phyloP scores from a whole-genome alignment of 2,113 vertebrate genomes.

The Hippocampus comes region DNA sequence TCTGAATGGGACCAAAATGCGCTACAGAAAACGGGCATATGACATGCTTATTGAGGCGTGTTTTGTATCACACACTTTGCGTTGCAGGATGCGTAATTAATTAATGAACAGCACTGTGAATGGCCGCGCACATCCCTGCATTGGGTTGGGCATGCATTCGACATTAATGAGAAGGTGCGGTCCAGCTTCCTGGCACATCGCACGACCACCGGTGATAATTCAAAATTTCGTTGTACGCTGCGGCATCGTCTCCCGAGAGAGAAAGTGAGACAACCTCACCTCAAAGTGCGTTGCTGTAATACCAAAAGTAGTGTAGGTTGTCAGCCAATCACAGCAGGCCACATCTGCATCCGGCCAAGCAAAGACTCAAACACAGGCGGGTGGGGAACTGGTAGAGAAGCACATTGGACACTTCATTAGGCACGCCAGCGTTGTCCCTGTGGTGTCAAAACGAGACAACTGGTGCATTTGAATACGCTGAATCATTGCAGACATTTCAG shows the following conservation, averaged over 20 bases:
- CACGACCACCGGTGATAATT: slow-evolving; percentile 21
- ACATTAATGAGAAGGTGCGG: slow-evolving; percentile 32
- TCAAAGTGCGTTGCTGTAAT: not conserved
- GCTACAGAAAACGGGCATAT: too few relatives aligned
- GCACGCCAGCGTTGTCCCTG: not conserved
- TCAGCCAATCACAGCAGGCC: slow-evolving; percentile 9
- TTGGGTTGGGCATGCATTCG: slow-evolving; percentile 28
- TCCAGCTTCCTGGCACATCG: slow-evolving; percentile 12
- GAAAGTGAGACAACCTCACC: not conserved
- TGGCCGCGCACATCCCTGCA: slow-evolving; percentile 9
- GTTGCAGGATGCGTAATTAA: slow-evolving; percentile 6
- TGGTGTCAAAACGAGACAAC: not conserved
- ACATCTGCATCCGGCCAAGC: slow-evolving; percentile 5
- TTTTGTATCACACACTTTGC: too few relatives aligned
- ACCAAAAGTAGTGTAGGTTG: not conserved
- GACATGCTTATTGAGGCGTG: too few relatives aligned
- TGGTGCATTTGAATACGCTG: slow-evolving; percentile 6
- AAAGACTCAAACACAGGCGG: too few relatives aligned
- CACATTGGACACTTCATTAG: not conserved
- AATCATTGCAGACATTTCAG: slow-evolving; percentile 9
- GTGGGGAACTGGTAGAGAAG: not conserved
- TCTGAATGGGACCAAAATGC: too few relatives aligned
- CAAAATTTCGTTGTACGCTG: not conserved
- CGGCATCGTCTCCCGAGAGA: not conserved
- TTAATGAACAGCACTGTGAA: slow-evolving; percentile 7